Evolutionary conservation across 1,140 invertebrate genomes (phyloP), one percentile per base, ranked within the genome.

Genomic region (Drosophila burlai): DNA sequence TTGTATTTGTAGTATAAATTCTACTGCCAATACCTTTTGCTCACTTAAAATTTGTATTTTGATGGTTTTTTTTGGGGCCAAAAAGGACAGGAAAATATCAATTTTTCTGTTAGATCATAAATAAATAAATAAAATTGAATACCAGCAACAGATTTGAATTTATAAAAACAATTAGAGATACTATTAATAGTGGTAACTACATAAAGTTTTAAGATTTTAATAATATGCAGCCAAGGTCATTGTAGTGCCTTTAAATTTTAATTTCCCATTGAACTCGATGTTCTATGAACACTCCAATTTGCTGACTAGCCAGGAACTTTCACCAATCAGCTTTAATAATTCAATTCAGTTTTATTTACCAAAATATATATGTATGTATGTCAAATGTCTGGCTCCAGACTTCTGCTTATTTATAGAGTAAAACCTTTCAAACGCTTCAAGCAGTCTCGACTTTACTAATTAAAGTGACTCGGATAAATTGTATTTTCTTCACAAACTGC

Each of bases 391-490:
- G 21, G 13, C 5, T 11, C 16, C 31, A 38, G 43, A 8, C 43
- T 4, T 29, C 13, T 7, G 24, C 24, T 24, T 24, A 24, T 24
- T 29, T 59, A 29, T 31, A 72, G 29, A 50, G 54, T 36, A 42
- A 72, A 59, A 15, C 46, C 29, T 42, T 71, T 40, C 16, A 36
- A 71, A 15, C 29, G 45, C n/a, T 46, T 52, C 24, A 38, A 73
- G 45, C 46, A 21, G 40, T n/a, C 46, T n/a, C 54, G 47, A 62
- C 64, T 64, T 75, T 29, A 64, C 72, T 77, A 77, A 77, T 77
- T 77, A 77, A 77, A 77, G 50, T 50, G 36, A 60, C 74, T 62
- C 38, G 38, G 40, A 77, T 55, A 77, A 55, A 61, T 46, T 50
- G 21, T 63, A 40, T 55, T 69, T 68, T 55, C 49, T 54, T 76